Base-by-base conservation (phyloP, 1,140 invertebrate species). In the Danaus melanippus region DNA sequence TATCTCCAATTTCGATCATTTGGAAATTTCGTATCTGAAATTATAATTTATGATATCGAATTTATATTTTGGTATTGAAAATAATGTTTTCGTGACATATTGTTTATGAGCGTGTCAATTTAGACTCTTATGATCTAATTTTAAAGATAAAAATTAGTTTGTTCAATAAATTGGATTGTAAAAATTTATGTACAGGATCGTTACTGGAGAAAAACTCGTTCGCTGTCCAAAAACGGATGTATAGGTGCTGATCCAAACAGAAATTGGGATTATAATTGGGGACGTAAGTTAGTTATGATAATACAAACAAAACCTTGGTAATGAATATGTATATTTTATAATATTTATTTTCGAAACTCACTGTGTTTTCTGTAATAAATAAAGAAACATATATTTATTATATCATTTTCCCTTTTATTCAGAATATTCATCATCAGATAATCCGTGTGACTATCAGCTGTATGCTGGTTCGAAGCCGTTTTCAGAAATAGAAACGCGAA, bases 161-260 rank as follows among this genome's bases (percentile, higher is more conserved):
- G 4, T 32, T 32, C 21, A 32, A 32, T 32, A 32, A 32, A 32
- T 32, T 32, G 4, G 2, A 5, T 15, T 32, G 7, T 12, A 44
- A 44, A 44, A 44, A 44, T 56, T 10, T 50, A 44, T 62, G 50
- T 60, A 2, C 60, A 92, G 90, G 86, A 92, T 59, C 89, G 93
- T 41, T 68, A 93, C 58, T 94, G 93, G 93, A 89, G 93, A n/a
- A 94, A 94, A 78, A 94, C 92, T 0, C 84, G 92, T 12, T 89
- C 86, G 43, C 85, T 84, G 9, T 89, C 89, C 42, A 58, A 67
- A 1, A 15, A 49, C 0, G 53, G 76, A 1, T 94, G 93, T 58
- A 65, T 57, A 40, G 93, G 93, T n/a, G 88, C 89, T 15, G 93
- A 95, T 73, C 90, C 91, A 0, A 95, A 94, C 71, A 88, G 93